Percentiles rank a stretch among this genome's conserved stretches.
phyloP scores from a whole-genome alignment of 2,113 vertebrate species.

The Smithornis capensis region DNA sequence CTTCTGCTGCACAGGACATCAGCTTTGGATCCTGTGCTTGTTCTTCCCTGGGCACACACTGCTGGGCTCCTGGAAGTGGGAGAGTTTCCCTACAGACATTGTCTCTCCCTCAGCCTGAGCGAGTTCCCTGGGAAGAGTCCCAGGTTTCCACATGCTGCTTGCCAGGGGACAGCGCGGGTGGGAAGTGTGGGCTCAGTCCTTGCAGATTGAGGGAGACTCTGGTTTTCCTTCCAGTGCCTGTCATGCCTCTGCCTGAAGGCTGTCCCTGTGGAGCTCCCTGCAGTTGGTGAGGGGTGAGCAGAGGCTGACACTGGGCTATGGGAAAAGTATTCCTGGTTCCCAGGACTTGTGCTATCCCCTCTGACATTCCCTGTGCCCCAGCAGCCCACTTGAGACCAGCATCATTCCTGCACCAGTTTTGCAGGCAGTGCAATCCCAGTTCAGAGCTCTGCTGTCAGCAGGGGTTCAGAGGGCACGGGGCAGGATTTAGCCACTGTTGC shows the following conservation, averaged over 20 bases:
- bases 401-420: neutral
- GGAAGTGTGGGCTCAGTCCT: neutral
- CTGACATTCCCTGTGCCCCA: neutral
- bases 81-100: neutral
- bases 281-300: neutral
- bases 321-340: neutral
- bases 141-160: neutral
- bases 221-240: neutral
- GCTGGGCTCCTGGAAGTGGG: neutral
- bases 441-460: neutral
- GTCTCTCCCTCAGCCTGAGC: neutral
- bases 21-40: neutral
- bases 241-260: neutral
- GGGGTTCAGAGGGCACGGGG: neutral
- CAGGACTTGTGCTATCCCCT: neutral
- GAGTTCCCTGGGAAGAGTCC: neutral
- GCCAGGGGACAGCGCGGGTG: neutral
- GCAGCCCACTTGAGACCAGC: neutral
- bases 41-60: neutral
- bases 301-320: neutral
- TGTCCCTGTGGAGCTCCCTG: neutral
- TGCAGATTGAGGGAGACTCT: neutral
- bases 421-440: neutral
- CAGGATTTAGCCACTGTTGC: constrained; percentile 38
- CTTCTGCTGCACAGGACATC: too few relatives aligned